These are phyloP conservation scores for Hippocampus zosterae DNA, from an alignment of 2,113 vertebrate species.

Conservation along the genomic window DNA sequence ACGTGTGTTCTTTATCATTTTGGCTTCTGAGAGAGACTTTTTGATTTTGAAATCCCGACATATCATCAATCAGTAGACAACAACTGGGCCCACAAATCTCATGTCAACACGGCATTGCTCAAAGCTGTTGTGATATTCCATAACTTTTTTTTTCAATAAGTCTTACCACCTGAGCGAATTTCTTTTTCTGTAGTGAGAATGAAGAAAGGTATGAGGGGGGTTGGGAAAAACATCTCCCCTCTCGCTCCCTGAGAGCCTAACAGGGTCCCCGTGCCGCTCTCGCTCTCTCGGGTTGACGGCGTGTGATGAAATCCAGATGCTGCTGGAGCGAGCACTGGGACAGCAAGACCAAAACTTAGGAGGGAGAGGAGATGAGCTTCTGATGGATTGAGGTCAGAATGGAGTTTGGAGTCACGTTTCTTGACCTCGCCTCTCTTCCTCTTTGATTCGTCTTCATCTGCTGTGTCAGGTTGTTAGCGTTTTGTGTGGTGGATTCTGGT, in stretches of 20 bases:
- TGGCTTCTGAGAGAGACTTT: too few species aligned
- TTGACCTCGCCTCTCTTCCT: slow-evolving; percentile 16
- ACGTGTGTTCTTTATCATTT: too few species aligned
- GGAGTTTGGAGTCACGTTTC: slow-evolving; percentile 45
- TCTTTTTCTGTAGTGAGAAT: slow-evolving; percentile 29
- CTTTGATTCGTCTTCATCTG: background rate
- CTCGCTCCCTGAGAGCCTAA: slow-evolving; percentile 55
- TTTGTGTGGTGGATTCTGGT: background rate
- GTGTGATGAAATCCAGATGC: slow-evolving; percentile 71
- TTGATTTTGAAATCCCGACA: too few species aligned
- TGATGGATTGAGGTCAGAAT: slow-evolving; percentile 59
- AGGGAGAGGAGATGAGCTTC: slow-evolving; percentile 23
- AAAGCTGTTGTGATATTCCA: slow-evolving; percentile 37
- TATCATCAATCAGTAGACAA: too few species aligned
- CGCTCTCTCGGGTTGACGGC: slow-evolving; percentile 42
- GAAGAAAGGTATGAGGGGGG: background rate
- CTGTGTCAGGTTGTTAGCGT: slow-evolving; percentile 29
- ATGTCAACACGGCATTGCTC: slow-evolving; percentile 13
- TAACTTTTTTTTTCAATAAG: slow-evolving; percentile 26
- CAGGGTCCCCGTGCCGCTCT: slow-evolving; percentile 41
- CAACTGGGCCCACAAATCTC: background rate
- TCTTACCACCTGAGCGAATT: slow-evolving; percentile 25
- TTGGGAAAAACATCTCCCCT: slow-evolving; percentile 20
- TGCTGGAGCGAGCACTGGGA: slow-evolving; percentile 27
- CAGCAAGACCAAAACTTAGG: slow-evolving; percentile 28